phyloP scores from a whole-genome alignment of 2,888 invertebrate species.

The Hoplodrina ambigua region DNA sequence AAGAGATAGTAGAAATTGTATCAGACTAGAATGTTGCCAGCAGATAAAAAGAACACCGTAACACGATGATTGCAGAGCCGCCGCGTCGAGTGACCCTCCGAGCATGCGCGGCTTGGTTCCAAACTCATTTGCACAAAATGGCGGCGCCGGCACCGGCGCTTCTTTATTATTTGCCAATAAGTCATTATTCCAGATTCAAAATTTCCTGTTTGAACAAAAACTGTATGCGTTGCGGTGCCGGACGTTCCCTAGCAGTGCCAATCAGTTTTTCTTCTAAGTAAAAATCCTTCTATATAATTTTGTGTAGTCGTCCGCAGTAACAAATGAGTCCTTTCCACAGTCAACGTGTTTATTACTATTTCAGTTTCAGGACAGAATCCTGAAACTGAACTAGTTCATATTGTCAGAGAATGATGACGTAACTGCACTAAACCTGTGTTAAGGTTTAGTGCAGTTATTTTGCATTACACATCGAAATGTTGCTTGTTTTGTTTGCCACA shows the following conservation, averaged over 20 bases:
- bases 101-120: constrained; percentile 3
- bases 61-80: constrained; percentile 52
- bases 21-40: constrained; percentile 4
- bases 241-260: constrained; percentile 27
- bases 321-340: constrained; percentile 54
- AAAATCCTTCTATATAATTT: constrained; percentile 31
- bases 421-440: too few relatives aligned
- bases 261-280: constrained; percentile 13
- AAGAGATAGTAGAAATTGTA: constrained; percentile 46
- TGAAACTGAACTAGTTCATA: constrained; percentile 39
- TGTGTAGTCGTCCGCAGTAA: constrained; percentile 35
- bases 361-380: constrained; percentile 48
- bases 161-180: constrained; percentile 4
- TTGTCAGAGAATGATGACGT: constrained; percentile 1
- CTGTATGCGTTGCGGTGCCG: constrained; percentile 32
- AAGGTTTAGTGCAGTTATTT: neutral
- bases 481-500: neutral
- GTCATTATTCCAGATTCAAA: neutral
- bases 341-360: constrained; percentile 52
- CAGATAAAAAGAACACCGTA: constrained; percentile 6
- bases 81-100: constrained; percentile 6
- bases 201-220: neutral
- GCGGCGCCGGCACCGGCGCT: constrained; percentile 41
- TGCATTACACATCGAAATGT: neutral
- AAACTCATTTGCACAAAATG: constrained; percentile 49